Base-by-base conservation (phyloP, 1,140 invertebrate genomes). In the Bombus affinis region DNA sequence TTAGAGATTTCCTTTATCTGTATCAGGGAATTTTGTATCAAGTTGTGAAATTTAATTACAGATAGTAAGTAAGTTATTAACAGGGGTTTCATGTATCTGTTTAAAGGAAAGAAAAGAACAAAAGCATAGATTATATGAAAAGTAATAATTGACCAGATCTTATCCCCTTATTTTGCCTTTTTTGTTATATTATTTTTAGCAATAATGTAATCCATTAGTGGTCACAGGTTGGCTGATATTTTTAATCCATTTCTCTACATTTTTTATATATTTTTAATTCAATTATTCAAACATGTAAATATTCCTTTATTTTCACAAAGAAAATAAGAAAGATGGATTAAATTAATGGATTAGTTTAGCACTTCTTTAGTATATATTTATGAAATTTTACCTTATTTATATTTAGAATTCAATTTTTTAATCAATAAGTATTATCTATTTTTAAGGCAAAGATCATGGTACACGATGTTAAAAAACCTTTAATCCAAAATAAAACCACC, bases 1-100 rank as follows among this genome's bases (percentile, higher is more conserved):
- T 73, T 72, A 37, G 32, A 47, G 57, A 72, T 47, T 53, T 78
- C 75, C 82, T 79, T 39, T 84, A 37, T 76, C 53, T 75, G 13
- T 74, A 32, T 65, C 18, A 42, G 37, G 47, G 15, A 47, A 39
- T 82, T 75, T 65, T 75, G 42, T 82, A 39, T 18, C 35, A 37
- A 53, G 39, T 53, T 22, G 32, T 81, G 13, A n/a, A 32, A 47
- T 25, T 35, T 73, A 42, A 37, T 73, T 35, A 25, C 39, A 44
- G 37, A n/a, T 81, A 74, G 39, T n/a, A 32, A 59, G 8, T 72
- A 81, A 72, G 44, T 53, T 80, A 57, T 72, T 59, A 35, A 42
- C 47, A n/a, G 47, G 47, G 4, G 22, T 59, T 73, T 32, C 25
- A 35, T 78, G 76, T 73, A 73, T 32, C n/a, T n/a, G 22, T 37